These are phyloP conservation scores for Arctia plantaginis DNA, from an alignment of 2,888 invertebrate species.

Conservation along the genomic window DNA sequence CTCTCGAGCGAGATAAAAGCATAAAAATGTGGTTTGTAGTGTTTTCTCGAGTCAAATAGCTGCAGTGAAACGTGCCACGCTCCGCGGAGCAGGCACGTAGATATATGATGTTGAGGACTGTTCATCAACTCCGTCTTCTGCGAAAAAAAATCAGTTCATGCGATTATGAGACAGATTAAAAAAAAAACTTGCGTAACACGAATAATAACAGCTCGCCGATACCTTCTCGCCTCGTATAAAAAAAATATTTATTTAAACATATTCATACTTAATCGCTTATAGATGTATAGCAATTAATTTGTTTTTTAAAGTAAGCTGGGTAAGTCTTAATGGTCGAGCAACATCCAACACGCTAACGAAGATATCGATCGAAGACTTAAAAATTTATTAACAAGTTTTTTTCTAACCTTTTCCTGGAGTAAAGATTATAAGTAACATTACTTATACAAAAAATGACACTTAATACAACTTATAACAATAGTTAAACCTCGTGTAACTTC, in stretches of 20 bases:
- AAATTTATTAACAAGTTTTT: neutral
- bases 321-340: no score
- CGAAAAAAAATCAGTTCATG: conserved; percentile 42
- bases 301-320: neutral
- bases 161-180: conserved; percentile 41
- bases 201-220: conserved; percentile 18
- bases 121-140: conserved; percentile 47
- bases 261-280: neutral
- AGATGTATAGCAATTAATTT: conserved; percentile 1
- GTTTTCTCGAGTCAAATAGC: conserved; percentile 82
- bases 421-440: no score
- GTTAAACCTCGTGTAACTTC: no score
- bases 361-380: neutral
- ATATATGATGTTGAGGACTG: conserved; percentile 45
- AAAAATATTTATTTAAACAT: neutral
- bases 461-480: no score
- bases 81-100: conserved; percentile 69
- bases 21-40: conserved; percentile 78
- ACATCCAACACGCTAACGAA: neutral
- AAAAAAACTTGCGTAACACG: conserved; percentile 42
- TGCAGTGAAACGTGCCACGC: conserved; percentile 83
- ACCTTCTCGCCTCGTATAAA: neutral
- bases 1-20: conserved; percentile 76
- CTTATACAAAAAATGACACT: no score
- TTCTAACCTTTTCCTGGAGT: no score